phyloP scores from a whole-genome alignment of 2,888 invertebrate species.

The Hirtodrosophila confusa region DNA sequence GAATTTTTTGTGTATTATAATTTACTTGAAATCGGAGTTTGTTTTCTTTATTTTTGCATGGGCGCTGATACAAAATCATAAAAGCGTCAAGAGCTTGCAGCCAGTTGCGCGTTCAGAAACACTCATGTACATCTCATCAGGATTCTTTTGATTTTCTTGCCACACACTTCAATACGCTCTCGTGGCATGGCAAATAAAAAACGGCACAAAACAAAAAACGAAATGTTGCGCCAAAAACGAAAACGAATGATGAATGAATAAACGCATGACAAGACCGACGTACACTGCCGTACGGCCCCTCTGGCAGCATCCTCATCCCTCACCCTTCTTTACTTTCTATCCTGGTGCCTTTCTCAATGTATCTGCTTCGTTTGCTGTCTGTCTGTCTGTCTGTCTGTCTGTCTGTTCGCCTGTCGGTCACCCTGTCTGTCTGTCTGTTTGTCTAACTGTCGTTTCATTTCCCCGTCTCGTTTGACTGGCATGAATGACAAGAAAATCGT shows the following conservation, averaged over 20 bases:
- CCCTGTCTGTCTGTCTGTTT: constrained; percentile 28
- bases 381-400: constrained; percentile 5
- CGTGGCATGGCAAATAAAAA: constrained; percentile 43
- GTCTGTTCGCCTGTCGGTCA: not conserved
- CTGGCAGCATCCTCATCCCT: constrained; percentile 9
- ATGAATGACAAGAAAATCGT: constrained; percentile 77
- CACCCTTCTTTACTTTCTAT: constrained; percentile 29
- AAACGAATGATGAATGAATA: constrained; percentile 74
- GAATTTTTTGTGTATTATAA: constrained; percentile 21
- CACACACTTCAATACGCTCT: constrained; percentile 67
- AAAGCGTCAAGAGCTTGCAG: constrained; percentile 24
- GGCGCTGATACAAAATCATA: constrained; percentile 28
- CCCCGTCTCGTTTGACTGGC: constrained; percentile 65
- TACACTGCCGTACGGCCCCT: constrained; percentile 28
- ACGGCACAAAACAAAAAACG: constrained; percentile 18
- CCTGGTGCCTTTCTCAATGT: constrained; percentile 32
- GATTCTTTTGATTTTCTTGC: constrained; percentile 72
- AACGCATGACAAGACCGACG: constrained; percentile 70
- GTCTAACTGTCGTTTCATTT: constrained; percentile 45
- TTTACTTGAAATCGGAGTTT: constrained; percentile 31
- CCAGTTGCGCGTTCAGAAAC: constrained; percentile 12
- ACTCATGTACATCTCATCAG: constrained; percentile 65
- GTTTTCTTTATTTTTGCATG: constrained; percentile 15
- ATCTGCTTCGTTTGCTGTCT: constrained; percentile 10
- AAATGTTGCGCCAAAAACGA: constrained; percentile 58